These are phyloP conservation scores for Metopolophium dirhodum DNA, from an alignment of 1,140 invertebrate species.

Conservation along the genomic window DNA sequence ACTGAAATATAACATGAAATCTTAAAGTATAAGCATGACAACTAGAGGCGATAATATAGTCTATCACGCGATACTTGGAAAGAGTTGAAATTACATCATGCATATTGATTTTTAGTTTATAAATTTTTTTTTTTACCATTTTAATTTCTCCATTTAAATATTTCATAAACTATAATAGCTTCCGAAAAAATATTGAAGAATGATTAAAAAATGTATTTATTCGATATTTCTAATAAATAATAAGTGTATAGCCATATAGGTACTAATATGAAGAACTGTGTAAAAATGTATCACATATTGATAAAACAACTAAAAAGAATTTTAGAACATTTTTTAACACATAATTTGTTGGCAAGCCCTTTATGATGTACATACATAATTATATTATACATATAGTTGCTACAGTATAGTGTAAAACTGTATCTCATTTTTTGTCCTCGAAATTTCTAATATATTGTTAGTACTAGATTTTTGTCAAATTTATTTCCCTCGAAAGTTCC, in stretches of 20 bases:
- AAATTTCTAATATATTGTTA: neutral
- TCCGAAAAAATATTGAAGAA: neutral
- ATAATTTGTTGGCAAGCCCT: too few species aligned
- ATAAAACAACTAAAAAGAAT: too few species aligned
- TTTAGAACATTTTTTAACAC: too few species aligned
- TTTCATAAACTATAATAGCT: neutral
- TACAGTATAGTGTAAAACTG: too few species aligned
- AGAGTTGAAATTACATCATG: neutral
- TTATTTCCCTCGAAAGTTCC: neutral
- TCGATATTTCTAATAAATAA: neutral
- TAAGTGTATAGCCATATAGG: neutral
- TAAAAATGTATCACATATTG: neutral
- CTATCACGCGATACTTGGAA: neutral
- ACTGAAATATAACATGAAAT: neutral
- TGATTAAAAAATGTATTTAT: neutral
- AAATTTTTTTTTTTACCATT: neutral
- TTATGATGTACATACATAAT: too few species aligned
- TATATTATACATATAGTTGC: too few species aligned
- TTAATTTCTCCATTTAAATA: neutral
- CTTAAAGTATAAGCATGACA: neutral
- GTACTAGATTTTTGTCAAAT: neutral
- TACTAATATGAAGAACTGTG: neutral
- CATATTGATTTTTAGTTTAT: neutral
- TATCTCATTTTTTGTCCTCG: neutral
- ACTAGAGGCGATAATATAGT: neutral